Conservation (phyloP, 2,797 vertebrate genomes). For the Falco rusticolus region DNA sequence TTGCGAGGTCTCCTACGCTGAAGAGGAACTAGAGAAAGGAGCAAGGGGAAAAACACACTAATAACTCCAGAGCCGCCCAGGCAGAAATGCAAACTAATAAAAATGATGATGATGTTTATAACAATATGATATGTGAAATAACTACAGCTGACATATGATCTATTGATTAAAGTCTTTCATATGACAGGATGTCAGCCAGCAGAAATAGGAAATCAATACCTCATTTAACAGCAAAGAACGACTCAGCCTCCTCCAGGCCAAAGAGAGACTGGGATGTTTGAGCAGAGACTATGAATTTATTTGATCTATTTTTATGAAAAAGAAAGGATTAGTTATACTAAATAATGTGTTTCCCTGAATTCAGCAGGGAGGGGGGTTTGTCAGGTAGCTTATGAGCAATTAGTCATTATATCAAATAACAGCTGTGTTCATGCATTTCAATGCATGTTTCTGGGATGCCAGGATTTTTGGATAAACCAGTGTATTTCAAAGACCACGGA, state of each 20-base stretch:
- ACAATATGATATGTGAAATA: constrained; percentile 57
- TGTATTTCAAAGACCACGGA: not conserved
- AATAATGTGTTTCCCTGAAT: not conserved
- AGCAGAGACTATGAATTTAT: constrained; percentile 26
- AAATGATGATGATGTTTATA: constrained; percentile 58
- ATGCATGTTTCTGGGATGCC: not conserved
- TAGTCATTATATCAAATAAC: not conserved
- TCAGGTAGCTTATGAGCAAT: not conserved
- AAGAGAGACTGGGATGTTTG: constrained; percentile 9
- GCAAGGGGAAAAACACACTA: not conserved
- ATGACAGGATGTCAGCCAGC: constrained; percentile 56
- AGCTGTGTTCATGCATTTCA: not conserved
- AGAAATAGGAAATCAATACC: constrained; percentile 68
- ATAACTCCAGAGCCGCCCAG: not conserved
- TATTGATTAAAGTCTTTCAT: constrained; percentile 62
- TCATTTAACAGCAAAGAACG: constrained; percentile 53
- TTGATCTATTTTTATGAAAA: constrained; percentile 24
- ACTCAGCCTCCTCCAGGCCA: constrained; percentile 28
- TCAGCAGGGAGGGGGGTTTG: not conserved
- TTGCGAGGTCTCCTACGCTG: rapidly evolving
- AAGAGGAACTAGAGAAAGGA: not conserved
- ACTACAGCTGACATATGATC: constrained; percentile 57
- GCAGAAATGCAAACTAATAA: constrained; percentile 60
- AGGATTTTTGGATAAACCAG: not conserved
- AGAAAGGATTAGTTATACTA: constrained; percentile 18